A percentile compares a stretch with the other conserved stretches of the same genome.
Conservation (phyloP, 2,888 invertebrate species). For the Idaea aversata region DNA sequence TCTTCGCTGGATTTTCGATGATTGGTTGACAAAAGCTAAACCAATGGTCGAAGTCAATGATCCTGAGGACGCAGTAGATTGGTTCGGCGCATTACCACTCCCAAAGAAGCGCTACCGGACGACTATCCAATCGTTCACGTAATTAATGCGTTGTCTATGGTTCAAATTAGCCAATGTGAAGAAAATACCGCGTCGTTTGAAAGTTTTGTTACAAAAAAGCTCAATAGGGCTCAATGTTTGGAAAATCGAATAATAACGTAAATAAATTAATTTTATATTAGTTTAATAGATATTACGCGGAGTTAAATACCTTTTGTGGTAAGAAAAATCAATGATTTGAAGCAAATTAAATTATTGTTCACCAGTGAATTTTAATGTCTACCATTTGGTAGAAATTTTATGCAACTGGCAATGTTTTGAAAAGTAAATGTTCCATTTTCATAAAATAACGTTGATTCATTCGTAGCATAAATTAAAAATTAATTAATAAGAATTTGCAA, state of each 20-base stretch:
- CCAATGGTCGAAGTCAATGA: constrained; percentile 90
- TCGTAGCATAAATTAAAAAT: not conserved
- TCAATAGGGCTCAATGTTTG: not conserved
- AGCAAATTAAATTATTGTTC: not conserved
- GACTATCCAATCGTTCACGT: constrained; percentile 71
- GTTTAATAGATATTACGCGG: no score
- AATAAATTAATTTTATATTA: no score
- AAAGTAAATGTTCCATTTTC: not conserved
- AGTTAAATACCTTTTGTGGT: not conserved
- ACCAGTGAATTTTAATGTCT: not conserved
- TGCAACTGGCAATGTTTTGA: not conserved
- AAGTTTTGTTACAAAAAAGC: constrained; percentile 11
- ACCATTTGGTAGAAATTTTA: not conserved
- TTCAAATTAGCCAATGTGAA: constrained; percentile 37
- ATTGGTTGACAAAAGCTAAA: constrained; percentile 93
- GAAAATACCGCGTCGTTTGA: constrained; percentile 16
- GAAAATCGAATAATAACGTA: no score
- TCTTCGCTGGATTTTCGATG: constrained; percentile 88
- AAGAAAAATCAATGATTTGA: not conserved
- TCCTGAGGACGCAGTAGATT: constrained; percentile 87
- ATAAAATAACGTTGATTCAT: not conserved
- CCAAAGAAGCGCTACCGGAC: constrained; percentile 70
- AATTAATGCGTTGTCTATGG: constrained; percentile 72
- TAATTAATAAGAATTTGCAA: no score
- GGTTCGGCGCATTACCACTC: constrained; percentile 84